phyloP scores from a whole-genome alignment of 2,797 vertebrate species.

The Sebastes dallii region DNA sequence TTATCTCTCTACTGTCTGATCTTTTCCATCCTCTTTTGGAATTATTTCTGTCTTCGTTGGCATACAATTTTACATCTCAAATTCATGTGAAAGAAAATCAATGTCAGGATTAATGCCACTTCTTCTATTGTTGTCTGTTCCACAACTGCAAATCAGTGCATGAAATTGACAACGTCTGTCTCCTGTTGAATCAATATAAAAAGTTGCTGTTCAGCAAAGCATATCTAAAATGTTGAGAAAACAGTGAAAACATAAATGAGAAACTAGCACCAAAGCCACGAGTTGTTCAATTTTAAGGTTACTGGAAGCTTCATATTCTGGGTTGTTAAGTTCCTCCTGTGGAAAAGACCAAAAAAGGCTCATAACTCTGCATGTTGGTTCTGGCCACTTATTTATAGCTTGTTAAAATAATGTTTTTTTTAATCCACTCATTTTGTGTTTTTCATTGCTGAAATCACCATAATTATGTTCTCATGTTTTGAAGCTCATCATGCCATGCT shows the following conservation, averaged over 20 bases:
- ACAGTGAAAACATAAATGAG: conserved; percentile 3
- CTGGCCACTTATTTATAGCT: neutral
- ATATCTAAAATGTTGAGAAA: neutral
- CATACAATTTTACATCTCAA: neutral
- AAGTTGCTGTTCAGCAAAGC: neutral
- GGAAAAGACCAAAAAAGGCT: conserved; percentile 37
- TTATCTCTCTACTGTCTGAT: no score
- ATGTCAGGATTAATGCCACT: neutral
- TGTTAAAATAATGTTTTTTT: conserved; percentile 20
- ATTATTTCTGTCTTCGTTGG: neutral
- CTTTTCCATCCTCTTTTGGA: neutral
- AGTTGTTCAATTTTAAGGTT: neutral
- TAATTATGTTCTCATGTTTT: conserved; percentile 28
- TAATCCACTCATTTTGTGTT: conserved; percentile 40
- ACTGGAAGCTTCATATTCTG: neutral
- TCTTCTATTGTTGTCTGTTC: neutral
- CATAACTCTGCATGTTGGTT: conserved; percentile 50
- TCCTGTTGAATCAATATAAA: neutral
- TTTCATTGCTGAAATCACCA: conserved; percentile 13
- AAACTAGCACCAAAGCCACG: neutral
- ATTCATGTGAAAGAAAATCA: neutral
- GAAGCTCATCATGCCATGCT: conserved; percentile 20
- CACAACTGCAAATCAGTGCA: neutral
- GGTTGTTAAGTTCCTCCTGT: conserved; percentile 35
- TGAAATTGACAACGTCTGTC: neutral